Evolutionary conservation across 2,113 vertebrate species (phyloP).

Genomic region (Cathartes aura): DNA sequence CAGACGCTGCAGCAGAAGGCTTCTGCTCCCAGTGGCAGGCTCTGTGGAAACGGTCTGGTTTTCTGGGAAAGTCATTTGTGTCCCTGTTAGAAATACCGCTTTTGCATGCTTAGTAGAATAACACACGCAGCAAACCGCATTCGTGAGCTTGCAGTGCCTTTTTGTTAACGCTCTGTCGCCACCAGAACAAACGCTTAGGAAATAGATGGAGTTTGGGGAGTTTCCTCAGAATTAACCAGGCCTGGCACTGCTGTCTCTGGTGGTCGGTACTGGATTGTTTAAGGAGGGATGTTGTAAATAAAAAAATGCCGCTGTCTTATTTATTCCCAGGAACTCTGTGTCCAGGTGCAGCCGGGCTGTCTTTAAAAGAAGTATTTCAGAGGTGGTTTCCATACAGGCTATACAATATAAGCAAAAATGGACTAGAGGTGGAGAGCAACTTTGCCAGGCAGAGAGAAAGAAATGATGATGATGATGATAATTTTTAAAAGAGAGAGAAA

Average conservation of each 20-base stretch:
- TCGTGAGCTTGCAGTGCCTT: background rate
- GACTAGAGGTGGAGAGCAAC: background rate
- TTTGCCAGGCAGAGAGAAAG: background rate
- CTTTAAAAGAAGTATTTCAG: background rate
- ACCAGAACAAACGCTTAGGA: background rate
- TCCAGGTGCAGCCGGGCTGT: background rate
- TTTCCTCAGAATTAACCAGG: background rate
- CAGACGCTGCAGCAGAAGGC: fast-evolving
- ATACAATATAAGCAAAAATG: background rate
- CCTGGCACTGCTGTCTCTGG: background rate
- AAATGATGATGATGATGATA: background rate
- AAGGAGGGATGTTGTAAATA: background rate
- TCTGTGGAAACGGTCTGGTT: background rate
- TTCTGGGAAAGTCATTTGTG: background rate
- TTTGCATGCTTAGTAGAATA: background rate
- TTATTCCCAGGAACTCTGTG: background rate
- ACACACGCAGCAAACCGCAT: background rate
- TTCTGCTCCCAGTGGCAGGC: background rate
- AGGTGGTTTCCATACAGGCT: background rate
- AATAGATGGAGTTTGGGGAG: background rate
- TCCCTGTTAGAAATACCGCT: background rate
- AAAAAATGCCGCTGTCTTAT: background rate
- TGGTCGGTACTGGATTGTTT: background rate
- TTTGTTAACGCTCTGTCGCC: background rate
- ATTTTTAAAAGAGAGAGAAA: background rate